Evolutionary conservation across 1,140 invertebrate species (phyloP).

Genomic region (Trichonephila inaurata): DNA sequence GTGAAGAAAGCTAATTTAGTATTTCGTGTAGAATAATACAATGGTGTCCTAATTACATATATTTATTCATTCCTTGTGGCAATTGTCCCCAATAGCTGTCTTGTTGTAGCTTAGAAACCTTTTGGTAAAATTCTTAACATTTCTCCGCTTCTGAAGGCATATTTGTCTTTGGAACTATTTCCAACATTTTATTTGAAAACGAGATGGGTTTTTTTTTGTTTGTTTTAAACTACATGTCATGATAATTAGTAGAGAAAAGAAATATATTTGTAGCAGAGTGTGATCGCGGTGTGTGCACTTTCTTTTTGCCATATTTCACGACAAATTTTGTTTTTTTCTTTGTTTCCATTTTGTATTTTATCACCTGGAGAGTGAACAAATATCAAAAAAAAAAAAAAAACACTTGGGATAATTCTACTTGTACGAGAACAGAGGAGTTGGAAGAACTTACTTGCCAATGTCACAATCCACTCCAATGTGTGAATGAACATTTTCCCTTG

Average conservation of each 20-base stretch:
- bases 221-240: background rate
- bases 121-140: slow-evolving; percentile 7
- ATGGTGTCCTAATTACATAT: no score
- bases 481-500: slow-evolving; percentile 4
- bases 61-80: no score
- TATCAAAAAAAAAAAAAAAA: background rate
- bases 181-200: slow-evolving; percentile 1
- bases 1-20: no score
- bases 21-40: no score
- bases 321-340: slow-evolving; percentile 4
- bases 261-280: background rate
- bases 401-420: background rate
- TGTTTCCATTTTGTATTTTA: slow-evolving; percentile 37
- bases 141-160: background rate
- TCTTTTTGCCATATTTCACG: slow-evolving; percentile 42
- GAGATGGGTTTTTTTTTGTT: background rate
- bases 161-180: background rate
- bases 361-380: background rate
- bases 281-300: background rate
- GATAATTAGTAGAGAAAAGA: background rate
- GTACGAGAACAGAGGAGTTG: background rate
- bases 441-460: background rate
- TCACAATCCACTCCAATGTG: background rate
- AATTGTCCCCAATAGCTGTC: no score
- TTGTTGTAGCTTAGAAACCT: no score